phyloP scores from a whole-genome alignment of 1,140 invertebrate species.

The Lysiphlebus fabarum region DNA sequence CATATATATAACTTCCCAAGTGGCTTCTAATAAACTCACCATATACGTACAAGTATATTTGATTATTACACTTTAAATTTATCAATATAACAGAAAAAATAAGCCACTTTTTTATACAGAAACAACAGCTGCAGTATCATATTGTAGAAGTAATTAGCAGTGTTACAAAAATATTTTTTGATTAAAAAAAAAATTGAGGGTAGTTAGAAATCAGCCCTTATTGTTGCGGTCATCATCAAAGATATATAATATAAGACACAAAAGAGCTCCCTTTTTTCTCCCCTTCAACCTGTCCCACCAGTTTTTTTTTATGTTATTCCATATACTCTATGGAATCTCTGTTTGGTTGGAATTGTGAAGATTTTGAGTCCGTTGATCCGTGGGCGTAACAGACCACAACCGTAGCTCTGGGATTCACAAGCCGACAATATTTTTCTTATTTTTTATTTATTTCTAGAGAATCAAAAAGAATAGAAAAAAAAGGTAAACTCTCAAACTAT shows the following conservation, averaged over 20 bases:
- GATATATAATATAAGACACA: slow-evolving; percentile 7
- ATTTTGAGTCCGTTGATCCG: slow-evolving; percentile 20
- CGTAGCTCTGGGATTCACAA: slow-evolving; percentile 15
- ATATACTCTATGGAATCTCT: slow-evolving; percentile 24
- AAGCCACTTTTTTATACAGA: too few species aligned
- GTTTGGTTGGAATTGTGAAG: slow-evolving; percentile 19
- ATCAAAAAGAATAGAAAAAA: too few species aligned
- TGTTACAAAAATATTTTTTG: slow-evolving; percentile 22
- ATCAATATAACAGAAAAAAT: too few species aligned
- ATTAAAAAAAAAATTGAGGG: slow-evolving; percentile 12
- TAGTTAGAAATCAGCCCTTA: too few species aligned
- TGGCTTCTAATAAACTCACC: too few species aligned
- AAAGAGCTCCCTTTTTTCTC: neutral
- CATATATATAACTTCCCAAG: too few species aligned
- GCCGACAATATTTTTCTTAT: neutral
- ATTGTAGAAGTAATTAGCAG: slow-evolving; percentile 21
- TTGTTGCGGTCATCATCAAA: neutral
- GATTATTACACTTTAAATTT: too few species aligned
- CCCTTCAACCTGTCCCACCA: slow-evolving; percentile 25
- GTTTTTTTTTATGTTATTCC: slow-evolving; percentile 29
- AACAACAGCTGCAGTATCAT: slow-evolving; percentile 12
- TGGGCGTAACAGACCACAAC: slow-evolving; percentile 28
- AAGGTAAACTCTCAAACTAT: too few species aligned
- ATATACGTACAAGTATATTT: too few species aligned
- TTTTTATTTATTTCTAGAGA: too few species aligned